Conservation (phyloP, 2,113 vertebrate species). For the Oryzias melastigma region DNA sequence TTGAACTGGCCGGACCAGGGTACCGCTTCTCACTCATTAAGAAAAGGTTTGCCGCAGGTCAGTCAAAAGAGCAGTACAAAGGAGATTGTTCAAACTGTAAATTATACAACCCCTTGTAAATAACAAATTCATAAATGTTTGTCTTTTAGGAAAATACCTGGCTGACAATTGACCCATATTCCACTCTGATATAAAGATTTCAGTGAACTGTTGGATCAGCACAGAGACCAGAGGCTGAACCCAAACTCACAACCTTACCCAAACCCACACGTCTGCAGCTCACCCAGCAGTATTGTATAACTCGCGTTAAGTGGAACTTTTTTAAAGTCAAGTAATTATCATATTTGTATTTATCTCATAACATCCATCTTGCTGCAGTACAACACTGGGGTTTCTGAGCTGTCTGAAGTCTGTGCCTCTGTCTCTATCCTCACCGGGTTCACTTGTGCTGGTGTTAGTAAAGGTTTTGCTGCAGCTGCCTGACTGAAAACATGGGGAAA, state of each 20-base stretch:
- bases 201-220: slow-evolving; percentile 38
- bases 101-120: too few species aligned
- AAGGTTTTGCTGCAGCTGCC: slow-evolving; percentile 75
- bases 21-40: slow-evolving; percentile 98
- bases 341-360: slow-evolving; percentile 92
- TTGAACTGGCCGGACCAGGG: slow-evolving; percentile 90
- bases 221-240: slow-evolving; percentile 53
- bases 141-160: slow-evolving; percentile 91
- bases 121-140: not conserved
- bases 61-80: slow-evolving; percentile 14
- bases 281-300: slow-evolving; percentile 91
- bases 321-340: slow-evolving; percentile 89
- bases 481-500: slow-evolving; percentile 39
- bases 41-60: slow-evolving; percentile 97
- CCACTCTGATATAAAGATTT: slow-evolving; percentile 38
- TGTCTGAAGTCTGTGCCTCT: slow-evolving; percentile 48
- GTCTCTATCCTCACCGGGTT: slow-evolving; percentile 58
- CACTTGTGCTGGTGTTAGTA: slow-evolving; percentile 41
- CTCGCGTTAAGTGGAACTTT: slow-evolving; percentile 88
- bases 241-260: slow-evolving; percentile 51
- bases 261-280: slow-evolving; percentile 75
- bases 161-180: slow-evolving; percentile 87
- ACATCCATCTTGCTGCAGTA: slow-evolving; percentile 72
- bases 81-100: too few species aligned
- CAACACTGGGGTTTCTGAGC: slow-evolving; percentile 57